phyloP scores from a whole-genome alignment of 1,140 invertebrate genomes.

The Eciton burchellii region DNA sequence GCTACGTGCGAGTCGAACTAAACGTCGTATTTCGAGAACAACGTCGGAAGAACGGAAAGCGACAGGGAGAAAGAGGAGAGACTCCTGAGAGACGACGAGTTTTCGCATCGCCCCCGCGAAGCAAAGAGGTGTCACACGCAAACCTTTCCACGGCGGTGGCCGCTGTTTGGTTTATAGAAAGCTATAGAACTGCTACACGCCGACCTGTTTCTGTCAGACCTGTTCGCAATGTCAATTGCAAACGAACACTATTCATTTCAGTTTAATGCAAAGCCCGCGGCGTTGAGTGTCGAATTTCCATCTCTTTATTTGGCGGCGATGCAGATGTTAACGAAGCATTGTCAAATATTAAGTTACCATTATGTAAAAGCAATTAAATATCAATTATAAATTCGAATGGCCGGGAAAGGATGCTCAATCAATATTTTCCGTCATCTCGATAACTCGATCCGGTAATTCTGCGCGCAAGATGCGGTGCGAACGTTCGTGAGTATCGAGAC shows the following conservation, averaged over 20 bases:
- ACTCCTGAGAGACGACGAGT: background rate
- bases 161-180: constrained; percentile 46
- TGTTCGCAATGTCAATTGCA: constrained; percentile 50
- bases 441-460: too few relatives aligned
- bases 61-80: too few relatives aligned
- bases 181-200: background rate
- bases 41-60: background rate
- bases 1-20: constrained; percentile 1
- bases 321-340: constrained; percentile 56
- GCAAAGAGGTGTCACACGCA: constrained; percentile 36
- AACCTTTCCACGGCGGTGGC: constrained; percentile 34
- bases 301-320: background rate
- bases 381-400: too few relatives aligned
- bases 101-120: background rate
- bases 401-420: too few relatives aligned
- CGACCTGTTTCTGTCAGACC: constrained; percentile 37
- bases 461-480: too few relatives aligned
- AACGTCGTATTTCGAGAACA: background rate
- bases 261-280: constrained; percentile 20
- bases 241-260: constrained; percentile 52
- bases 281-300: constrained; percentile 32
- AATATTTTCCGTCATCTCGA: too few relatives aligned
- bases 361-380: too few relatives aligned
- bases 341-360: constrained; percentile 34
- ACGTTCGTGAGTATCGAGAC: too few relatives aligned